Evolutionary conservation across 2,113 vertebrate species (phyloP).

Genomic region (Hemichromis elongatus): DNA sequence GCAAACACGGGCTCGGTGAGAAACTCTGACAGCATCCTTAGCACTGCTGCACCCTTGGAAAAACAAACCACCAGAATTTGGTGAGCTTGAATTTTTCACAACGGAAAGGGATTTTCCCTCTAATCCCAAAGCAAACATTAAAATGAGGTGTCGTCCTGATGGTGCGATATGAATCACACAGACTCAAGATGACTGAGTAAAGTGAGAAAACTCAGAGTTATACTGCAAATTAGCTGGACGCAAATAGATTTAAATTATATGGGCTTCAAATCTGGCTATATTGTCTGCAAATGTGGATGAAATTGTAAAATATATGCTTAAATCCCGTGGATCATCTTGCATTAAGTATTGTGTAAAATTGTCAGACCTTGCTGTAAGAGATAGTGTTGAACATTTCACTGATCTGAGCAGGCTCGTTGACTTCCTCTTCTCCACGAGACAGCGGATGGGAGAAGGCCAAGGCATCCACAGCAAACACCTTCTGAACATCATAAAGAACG

Average conservation of each 20-base stretch:
- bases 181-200: background rate
- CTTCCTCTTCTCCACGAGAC: constrained; percentile 72
- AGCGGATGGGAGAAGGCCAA: constrained; percentile 88
- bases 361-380: constrained; percentile 83
- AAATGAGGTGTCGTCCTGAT: background rate
- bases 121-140: background rate
- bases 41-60: constrained; percentile 83
- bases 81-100: background rate
- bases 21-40: constrained; percentile 90
- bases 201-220: background rate
- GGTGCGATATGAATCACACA: background rate
- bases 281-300: background rate
- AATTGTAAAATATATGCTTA: background rate
- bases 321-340: background rate
- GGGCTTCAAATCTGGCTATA: background rate
- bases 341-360: background rate
- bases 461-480: constrained; percentile 81
- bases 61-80: background rate
- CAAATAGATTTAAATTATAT: background rate
- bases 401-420: constrained; percentile 83
- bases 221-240: background rate
- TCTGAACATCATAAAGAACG: constrained; percentile 77
- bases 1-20: constrained; percentile 81
- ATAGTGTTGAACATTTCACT: constrained; percentile 86
- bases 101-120: background rate